Base-by-base conservation (phyloP, 2,113 vertebrate genomes). In the Alexandromys fortis region DNA sequence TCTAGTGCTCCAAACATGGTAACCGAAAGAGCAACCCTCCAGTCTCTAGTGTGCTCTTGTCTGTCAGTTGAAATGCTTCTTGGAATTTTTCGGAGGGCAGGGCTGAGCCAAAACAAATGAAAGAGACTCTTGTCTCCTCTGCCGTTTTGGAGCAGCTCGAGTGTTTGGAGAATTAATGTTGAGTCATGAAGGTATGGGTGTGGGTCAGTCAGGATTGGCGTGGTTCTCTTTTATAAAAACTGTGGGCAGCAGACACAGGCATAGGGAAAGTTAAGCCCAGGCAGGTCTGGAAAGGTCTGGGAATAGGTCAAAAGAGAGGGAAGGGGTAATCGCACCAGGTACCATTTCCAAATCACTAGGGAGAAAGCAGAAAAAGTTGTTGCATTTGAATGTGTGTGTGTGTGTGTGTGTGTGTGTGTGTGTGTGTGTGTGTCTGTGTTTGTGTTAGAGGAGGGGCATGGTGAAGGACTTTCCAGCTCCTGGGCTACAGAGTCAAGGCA, bases 181-280 rank as follows among this genome's bases (percentile, higher is more conserved):
- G 79, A 92, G 24, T 52, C 35, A 92, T 42, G 95, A 86, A 96
- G 33, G 33, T 87, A 35, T 91, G 38, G 16, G 19, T 90, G 3
- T 89, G 45, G 7, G 7, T 86, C 45, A 58, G 5, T 89, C 38
- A 45, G 47, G 2, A 75, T 89, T 68, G 13, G 14, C 77, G 3
- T 90, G 65, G 38, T 92, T 96, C 33, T 96, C n/a, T 63, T 96
- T 97, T 95, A 73, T 78, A 91, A 89, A 96, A 96, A 88, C 19
- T 93, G 45, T 52, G 79, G 38, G 52, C 45, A 87, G 92, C 90
- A 85, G 35, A 45, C 73, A 90, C 5, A 88, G 22, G 24, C 30
- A 75, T 76, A 87, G 73, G 79, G 94, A 90, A 14, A 24, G 35
- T 68, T 6, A 68, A 95, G n/a, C 8, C 30, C 61, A 91, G 90